phyloP scores from a whole-genome alignment of 2,797 vertebrate genomes.

The Coracias cyanogaster region DNA sequence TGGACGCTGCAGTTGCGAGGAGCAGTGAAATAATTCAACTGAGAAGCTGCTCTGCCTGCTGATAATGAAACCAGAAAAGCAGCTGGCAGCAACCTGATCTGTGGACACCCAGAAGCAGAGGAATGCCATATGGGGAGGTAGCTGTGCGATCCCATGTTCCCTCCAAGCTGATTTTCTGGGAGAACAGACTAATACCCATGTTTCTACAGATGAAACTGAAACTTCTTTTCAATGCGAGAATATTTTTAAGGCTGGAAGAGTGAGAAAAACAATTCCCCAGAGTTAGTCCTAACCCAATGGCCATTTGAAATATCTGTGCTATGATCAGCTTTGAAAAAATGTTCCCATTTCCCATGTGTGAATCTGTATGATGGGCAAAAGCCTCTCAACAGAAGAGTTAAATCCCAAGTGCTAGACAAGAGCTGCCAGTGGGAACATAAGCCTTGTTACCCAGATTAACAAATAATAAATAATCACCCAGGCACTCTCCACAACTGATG shows the following conservation, averaged over 20 bases:
- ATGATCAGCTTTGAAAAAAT: neutral
- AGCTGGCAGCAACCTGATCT: constrained; percentile 1
- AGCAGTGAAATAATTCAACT: neutral
- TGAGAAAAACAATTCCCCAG: neutral
- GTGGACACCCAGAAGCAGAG: neutral
- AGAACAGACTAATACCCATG: neutral
- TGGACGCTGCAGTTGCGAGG: neutral
- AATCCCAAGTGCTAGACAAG: neutral
- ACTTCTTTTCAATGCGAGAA: neutral
- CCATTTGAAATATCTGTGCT: neutral
- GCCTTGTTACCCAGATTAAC: neutral
- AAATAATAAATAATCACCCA: constrained; percentile 17
- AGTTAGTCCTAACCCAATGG: neutral
- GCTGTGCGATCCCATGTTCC: neutral
- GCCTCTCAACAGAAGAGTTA: neutral
- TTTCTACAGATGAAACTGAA: neutral
- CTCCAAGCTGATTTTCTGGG: neutral
- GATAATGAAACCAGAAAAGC: neutral
- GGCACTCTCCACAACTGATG: neutral
- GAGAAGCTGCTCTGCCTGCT: neutral
- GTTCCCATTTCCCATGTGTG: neutral
- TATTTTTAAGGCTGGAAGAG: neutral
- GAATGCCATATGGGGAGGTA: neutral
- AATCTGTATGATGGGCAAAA: neutral
- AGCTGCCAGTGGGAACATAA: neutral